phyloP scores from a whole-genome alignment of 2,888 invertebrate genomes.

The Papilio elwesi region DNA sequence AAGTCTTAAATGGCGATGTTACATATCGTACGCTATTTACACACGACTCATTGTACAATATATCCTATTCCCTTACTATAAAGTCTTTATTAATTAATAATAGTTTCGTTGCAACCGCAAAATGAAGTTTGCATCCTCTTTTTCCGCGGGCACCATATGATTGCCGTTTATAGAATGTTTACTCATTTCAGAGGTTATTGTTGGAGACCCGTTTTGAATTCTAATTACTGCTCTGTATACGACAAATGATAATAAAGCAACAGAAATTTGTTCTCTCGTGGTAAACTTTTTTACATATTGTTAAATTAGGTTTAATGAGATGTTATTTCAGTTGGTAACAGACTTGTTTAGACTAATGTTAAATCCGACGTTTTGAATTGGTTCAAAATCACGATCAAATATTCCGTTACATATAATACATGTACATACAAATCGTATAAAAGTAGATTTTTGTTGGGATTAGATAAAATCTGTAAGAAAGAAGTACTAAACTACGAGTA shows the following conservation, averaged over 20 bases:
- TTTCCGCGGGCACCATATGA: conserved; percentile 39
- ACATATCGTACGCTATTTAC: conserved; percentile 27
- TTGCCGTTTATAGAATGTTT: conserved; percentile 40
- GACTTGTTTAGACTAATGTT: too few relatives aligned
- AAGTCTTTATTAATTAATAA: conserved; percentile 26
- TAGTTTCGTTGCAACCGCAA: background rate
- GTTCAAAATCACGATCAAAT: too few relatives aligned
- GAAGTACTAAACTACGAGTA: too few relatives aligned
- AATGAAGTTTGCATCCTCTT: conserved; percentile 30
- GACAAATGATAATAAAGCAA: conserved; percentile 17
- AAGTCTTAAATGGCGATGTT: conserved; percentile 52
- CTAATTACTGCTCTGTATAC: conserved; percentile 20
- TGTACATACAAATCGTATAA: too few relatives aligned
- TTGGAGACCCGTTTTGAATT: conserved; percentile 29
- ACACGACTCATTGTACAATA: background rate
- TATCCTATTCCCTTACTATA: background rate
- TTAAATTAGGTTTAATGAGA: too few relatives aligned
- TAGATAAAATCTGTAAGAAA: too few relatives aligned
- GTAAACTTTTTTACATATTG: too few relatives aligned
- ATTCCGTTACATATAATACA: too few relatives aligned
- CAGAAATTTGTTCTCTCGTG: background rate
- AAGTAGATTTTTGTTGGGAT: too few relatives aligned
- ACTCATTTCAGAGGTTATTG: conserved; percentile 40
- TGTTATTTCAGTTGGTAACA: too few relatives aligned
- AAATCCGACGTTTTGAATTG: too few relatives aligned